A percentile compares a stretch with the other conserved stretches of the same genome.
Conservation (phyloP, 37 sponge, comb jelly and placozoan species). For the Hexactinellida sp. region DNA sequence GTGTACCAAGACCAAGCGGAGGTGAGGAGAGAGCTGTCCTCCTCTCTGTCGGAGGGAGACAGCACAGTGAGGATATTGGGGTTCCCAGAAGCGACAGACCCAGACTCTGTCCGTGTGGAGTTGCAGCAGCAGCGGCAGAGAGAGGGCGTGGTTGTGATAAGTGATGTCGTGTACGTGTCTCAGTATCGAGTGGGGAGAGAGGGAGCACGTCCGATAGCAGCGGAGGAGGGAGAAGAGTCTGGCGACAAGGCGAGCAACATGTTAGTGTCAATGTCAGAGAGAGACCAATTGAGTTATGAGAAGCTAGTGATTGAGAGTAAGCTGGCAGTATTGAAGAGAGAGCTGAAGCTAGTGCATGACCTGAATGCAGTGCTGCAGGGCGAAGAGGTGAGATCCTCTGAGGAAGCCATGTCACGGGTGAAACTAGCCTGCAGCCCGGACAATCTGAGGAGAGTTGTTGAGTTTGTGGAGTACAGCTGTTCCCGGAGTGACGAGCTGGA, state of each 20-base stretch:
- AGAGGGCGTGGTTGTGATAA: not conserved
- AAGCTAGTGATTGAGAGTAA: not conserved
- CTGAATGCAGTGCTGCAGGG: not conserved
- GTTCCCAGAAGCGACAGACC: conserved; percentile 1
- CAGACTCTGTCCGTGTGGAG: conserved; percentile 9
- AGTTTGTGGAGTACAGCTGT: conserved; percentile 8
- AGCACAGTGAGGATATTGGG: not conserved
- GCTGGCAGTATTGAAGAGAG: not conserved
- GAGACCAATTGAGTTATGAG: not conserved
- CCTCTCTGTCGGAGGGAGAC: not conserved
- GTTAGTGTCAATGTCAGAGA: conserved; percentile 1
- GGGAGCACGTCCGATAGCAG: too few species aligned
- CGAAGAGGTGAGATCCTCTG: not conserved
- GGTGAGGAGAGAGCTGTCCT: not conserved
- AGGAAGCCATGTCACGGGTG: not conserved
- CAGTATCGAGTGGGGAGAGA: not conserved
- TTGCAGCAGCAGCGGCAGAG: not conserved
- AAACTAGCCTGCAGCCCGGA: not conserved
- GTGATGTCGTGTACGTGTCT: not conserved
- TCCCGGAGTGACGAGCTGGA: not conserved
- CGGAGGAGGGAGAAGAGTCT: not conserved
- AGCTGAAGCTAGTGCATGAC: not conserved
- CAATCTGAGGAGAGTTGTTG: not conserved
- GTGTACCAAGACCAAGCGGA: not conserved
- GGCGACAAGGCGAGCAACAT: not conserved